Conservation (phyloP, 2,888 invertebrate genomes). For the Hetaerina titia region DNA sequence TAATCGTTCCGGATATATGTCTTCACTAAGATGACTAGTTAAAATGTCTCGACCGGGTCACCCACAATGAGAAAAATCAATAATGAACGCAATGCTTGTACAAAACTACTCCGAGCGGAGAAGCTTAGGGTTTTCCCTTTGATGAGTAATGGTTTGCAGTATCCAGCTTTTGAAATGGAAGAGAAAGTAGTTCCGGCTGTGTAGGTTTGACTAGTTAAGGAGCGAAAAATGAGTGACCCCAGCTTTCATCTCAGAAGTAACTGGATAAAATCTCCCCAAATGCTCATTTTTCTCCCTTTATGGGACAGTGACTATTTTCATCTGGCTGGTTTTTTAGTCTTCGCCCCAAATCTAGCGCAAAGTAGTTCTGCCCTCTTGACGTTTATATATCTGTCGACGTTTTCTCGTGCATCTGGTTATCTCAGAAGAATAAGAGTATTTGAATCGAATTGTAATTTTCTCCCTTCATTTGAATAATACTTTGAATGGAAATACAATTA, state of each 20-base stretch:
- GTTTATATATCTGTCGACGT: too few relatives aligned
- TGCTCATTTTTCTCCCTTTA: neutral
- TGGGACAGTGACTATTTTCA: neutral
- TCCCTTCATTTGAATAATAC: too few relatives aligned
- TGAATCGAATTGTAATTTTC: too few relatives aligned
- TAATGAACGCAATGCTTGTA: constrained; percentile 25
- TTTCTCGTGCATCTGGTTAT: too few relatives aligned
- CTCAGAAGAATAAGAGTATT: too few relatives aligned
- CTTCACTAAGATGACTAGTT: neutral
- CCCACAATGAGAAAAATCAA: constrained; percentile 37
- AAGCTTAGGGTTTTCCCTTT: constrained; percentile 5
- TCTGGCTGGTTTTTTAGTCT: too few relatives aligned
- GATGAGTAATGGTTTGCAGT: constrained; percentile 13
- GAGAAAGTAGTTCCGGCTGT: neutral
- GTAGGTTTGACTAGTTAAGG: neutral
- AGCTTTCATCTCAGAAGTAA: neutral
- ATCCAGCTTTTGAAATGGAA: neutral
- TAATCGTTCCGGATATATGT: neutral
- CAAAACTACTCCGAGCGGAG: neutral
- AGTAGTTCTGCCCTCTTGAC: too few relatives aligned
- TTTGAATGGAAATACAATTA: too few relatives aligned
- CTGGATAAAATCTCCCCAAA: neutral
- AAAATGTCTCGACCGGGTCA: neutral
- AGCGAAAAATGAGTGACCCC: neutral
- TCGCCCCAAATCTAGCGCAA: too few relatives aligned